phyloP scores from a whole-genome alignment of 2,888 invertebrate species.

The Melinaea menophilus region DNA sequence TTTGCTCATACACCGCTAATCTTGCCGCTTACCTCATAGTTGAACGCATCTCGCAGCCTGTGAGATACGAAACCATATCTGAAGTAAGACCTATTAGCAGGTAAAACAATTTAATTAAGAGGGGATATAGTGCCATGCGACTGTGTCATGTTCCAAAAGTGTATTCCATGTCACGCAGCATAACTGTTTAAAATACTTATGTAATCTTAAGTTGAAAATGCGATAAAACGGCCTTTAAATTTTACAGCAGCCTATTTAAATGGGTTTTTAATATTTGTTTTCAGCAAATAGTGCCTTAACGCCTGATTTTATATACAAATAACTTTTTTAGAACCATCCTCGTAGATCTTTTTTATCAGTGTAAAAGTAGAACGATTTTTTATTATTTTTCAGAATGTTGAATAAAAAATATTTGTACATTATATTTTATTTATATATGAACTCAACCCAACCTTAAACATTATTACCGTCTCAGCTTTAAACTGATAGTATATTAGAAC shows the following conservation, averaged over 20 bases:
- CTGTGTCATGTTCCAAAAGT: neutral
- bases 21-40: slow-evolving; percentile 98
- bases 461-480: slow-evolving; percentile 10
- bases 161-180: too few species aligned
- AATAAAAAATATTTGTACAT: too few species aligned
- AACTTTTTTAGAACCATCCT: too few species aligned
- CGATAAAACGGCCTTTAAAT: too few species aligned
- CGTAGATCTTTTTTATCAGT: too few species aligned
- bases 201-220: neutral
- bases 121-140: slow-evolving; percentile 39
- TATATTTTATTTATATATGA: too few species aligned
- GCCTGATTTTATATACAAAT: too few species aligned
- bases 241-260: too few species aligned
- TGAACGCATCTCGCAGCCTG: slow-evolving; percentile 95
- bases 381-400: too few species aligned
- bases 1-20: slow-evolving; percentile 99
- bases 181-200: neutral
- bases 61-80: slow-evolving; percentile 93
- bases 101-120: slow-evolving; percentile 44
- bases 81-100: slow-evolving; percentile 82
- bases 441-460: neutral
- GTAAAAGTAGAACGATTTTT: too few species aligned
- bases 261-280: too few species aligned
- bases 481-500: slow-evolving; percentile 13
- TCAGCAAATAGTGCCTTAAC: too few species aligned